Conservation (phyloP, 2,797 vertebrate species). For the Bryconaethiops microstoma region DNA sequence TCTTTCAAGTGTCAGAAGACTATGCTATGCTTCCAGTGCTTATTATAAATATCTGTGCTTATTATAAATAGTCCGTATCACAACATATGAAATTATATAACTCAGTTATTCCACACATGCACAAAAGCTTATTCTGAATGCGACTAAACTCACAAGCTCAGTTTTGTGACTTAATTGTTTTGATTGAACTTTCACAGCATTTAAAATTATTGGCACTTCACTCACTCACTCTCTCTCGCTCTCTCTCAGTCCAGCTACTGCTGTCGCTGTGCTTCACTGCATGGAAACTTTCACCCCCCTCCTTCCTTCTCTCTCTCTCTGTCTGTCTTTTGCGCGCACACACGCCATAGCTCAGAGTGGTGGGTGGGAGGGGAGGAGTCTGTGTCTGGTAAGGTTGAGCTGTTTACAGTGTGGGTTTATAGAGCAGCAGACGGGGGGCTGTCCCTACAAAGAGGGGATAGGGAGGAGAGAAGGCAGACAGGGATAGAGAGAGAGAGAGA, state of each 20-base stretch:
- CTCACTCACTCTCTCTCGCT: constrained; percentile 27
- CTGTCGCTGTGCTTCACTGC: constrained; percentile 45
- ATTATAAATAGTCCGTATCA: background rate
- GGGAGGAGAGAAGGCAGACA: constrained; percentile 57
- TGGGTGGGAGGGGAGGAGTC: constrained; percentile 59
- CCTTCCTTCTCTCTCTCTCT: constrained; percentile 22
- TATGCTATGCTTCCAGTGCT: background rate
- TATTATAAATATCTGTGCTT: background rate
- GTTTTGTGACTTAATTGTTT: constrained; percentile 42
- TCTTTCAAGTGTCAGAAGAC: background rate
- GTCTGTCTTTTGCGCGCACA: constrained; percentile 42
- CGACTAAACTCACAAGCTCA: constrained; percentile 12
- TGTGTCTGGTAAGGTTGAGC: constrained; percentile 60
- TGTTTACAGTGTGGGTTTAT: constrained; percentile 63
- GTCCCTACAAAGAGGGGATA: constrained; percentile 55
- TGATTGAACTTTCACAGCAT: constrained; percentile 44
- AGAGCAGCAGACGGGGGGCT: constrained; percentile 62
- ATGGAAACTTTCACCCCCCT: constrained; percentile 56
- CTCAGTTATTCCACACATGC: constrained; percentile 21
- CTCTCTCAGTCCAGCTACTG: constrained; percentile 44
- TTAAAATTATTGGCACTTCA: constrained; percentile 35
- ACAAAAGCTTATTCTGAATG: background rate
- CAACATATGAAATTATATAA: constrained; percentile 1
- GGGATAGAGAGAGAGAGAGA: constrained; percentile 51
- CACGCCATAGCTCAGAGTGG: constrained; percentile 41